phyloP scores from a whole-genome alignment of 2,797 vertebrate genomes.

The Protosalanx chinensis region DNA sequence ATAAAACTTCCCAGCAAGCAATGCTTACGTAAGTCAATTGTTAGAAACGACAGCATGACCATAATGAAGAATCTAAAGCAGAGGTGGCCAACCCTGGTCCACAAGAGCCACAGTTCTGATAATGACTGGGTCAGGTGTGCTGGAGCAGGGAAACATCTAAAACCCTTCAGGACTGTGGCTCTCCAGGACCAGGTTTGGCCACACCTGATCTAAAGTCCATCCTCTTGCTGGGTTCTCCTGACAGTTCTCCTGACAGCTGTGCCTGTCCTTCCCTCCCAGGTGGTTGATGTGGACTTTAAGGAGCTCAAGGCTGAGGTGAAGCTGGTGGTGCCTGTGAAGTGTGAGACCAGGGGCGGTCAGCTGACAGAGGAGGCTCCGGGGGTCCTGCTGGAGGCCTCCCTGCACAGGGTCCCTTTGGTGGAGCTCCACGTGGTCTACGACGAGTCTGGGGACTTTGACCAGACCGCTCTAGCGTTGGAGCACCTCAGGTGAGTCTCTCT shows the following conservation, averaged over 20 bases:
- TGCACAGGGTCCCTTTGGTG: conserved; percentile 76
- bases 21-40: no score
- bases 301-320: conserved; percentile 80
- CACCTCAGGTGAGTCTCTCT: conserved; percentile 82
- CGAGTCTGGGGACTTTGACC: conserved; percentile 84
- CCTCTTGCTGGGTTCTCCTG: not conserved
- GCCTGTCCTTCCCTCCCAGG: conserved; percentile 61
- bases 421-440: conserved; percentile 86
- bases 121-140: no score
- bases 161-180: no score
- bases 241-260: not conserved
- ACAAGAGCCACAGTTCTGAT: no score
- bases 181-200: no score
- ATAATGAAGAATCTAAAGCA: no score
- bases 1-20: no score
- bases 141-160: no score
- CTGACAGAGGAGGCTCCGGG: conserved; percentile 77
- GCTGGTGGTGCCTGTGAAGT: conserved; percentile 77
- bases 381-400: conserved; percentile 81
- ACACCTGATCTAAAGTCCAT: no score
- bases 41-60: no score
- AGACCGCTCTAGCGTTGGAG: conserved; percentile 88
- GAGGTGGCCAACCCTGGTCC: no score
- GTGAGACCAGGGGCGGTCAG: conserved; percentile 72
- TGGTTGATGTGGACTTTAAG: conserved; percentile 76